phyloP scores from a whole-genome alignment of 2,797 vertebrate genomes.

The Oreonectes daqikongensis region DNA sequence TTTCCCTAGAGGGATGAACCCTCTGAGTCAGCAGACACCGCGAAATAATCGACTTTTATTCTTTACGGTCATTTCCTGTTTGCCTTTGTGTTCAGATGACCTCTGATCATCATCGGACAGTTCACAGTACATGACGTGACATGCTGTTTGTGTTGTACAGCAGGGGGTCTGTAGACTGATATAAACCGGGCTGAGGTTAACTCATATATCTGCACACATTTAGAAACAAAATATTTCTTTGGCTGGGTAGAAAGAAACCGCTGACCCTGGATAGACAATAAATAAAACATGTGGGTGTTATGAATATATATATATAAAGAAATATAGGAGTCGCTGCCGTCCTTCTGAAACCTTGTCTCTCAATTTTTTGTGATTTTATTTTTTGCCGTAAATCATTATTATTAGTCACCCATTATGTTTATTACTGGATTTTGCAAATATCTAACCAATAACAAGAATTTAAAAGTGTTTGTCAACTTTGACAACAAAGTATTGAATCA shows the following conservation, averaged over 20 bases:
- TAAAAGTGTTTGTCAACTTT: no score
- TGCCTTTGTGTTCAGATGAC: constrained; percentile 49
- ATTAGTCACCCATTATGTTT: no score
- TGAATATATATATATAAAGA: no score
- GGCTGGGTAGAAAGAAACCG: no score
- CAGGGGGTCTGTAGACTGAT: background rate
- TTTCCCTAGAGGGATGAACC: constrained; percentile 57
- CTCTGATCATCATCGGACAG: constrained; percentile 34
- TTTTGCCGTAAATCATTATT: no score
- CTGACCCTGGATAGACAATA: background rate
- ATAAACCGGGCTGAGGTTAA: background rate
- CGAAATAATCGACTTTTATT: constrained; percentile 44
- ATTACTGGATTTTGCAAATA: no score
- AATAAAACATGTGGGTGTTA: no score
- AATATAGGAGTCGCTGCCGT: no score
- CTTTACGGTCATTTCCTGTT: constrained; percentile 15
- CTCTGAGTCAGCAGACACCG: constrained; percentile 34
- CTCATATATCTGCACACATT: background rate
- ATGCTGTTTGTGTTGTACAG: constrained; percentile 45
- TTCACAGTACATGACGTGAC: background rate
- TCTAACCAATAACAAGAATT: no score
- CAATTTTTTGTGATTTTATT: no score
- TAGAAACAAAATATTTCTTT: background rate
- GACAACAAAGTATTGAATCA: no score
- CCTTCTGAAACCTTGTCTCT: no score